Evolutionary conservation across 92 coral and sea anemone species (phyloP), one percentile per base, ranked within the genome.

Genomic region (Pocillopora meandrina): DNA sequence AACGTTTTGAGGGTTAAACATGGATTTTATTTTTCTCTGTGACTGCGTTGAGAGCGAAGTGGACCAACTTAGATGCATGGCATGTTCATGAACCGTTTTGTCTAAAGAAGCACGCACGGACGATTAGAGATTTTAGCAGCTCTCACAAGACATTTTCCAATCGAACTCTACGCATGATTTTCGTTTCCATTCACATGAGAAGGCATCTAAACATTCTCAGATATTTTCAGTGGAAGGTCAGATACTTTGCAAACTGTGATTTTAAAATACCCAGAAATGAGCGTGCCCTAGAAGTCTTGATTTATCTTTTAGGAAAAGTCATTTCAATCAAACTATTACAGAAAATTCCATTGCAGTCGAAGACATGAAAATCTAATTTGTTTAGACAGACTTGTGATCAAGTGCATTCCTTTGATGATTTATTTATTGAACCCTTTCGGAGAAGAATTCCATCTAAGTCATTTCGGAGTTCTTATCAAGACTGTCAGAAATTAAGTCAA

Each of bases 401-500:
- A 49, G 12, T 19, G 21, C 82, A 64, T 63, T 78, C 71, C 72
- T 79, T 34, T 9, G 83, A 47, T 79, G 49, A 79, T 79, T 79
- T 79, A 49, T 67, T 65, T 79, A 21, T 9, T 42, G 60, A 63
- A 6, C 58, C 19, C 63, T 77, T 76, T 36, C 20, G 6, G 12
- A 3, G 15, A 19, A 77, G 13, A 77, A 77, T 34, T 19, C 34
- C 62, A 65, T 52, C 17, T 31, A 60, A 5, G 14, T 21, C 55
- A 61, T 20, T 2, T 49, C 23, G 5, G 64, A 20, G 61, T 12
- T 63, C 66, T 57, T 78, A 62, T 63, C 62, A 64, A 21, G 21
- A 55, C 78, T 36, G 20, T 70, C 13, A 8, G 33, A 26, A 16
- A 69, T 23, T 2, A 26, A 13, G 20, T 26, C 74, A 69, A 26